Evolutionary conservation across 2,888 invertebrate species (phyloP), one percentile per base, ranked within the genome.

Genomic region (Leptinotarsa tumamoca): DNA sequence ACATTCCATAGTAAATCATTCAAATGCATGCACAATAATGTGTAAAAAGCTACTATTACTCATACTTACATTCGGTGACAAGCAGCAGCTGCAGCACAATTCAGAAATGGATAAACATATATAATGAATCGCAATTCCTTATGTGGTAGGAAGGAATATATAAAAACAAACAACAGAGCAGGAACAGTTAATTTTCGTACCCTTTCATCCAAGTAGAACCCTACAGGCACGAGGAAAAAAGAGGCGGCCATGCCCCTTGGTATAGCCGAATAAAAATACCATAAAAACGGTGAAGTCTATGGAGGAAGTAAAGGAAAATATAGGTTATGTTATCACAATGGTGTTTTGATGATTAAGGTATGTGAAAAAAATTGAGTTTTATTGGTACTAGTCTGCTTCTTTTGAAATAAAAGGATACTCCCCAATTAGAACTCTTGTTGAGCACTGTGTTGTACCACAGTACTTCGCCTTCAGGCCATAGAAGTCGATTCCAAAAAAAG

Each of bases 401-500:
- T 52, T 76, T 80, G 70, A 69, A 77, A 66, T 18, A 43, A 92
- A 95, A 95, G 95, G 95, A 95, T 96, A 98, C 98, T 86, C 99
- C 99, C 96, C 97, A 99, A 82, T 97, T 91, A 2, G 96, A 94
- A 89, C 99, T 99, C 87, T 96, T 96, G 88, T 99, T 99, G 74
- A 96, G 89, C 68, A 98, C 90, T 0, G 96, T 94, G 88, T 99
- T 99, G 89, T 95, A 99, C 93, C 95, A 98, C 80, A 98, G 92
- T 3, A 99, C 99, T 90, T 98, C 96, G 17, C 96, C 98, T 90
- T 99, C 99, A 0, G 99, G 99, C 99, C 99, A 99, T 33, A 98
- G 85, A 67, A 93, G 87, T 71, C 96, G 91, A 74, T 92, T 91
- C 99, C 99, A 99, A 88, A 99, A 97, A 83, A 95, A 90, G 0